Evolutionary conservation across 2,113 vertebrate species (phyloP).

Genomic region (Corvus moneduloides): DNA sequence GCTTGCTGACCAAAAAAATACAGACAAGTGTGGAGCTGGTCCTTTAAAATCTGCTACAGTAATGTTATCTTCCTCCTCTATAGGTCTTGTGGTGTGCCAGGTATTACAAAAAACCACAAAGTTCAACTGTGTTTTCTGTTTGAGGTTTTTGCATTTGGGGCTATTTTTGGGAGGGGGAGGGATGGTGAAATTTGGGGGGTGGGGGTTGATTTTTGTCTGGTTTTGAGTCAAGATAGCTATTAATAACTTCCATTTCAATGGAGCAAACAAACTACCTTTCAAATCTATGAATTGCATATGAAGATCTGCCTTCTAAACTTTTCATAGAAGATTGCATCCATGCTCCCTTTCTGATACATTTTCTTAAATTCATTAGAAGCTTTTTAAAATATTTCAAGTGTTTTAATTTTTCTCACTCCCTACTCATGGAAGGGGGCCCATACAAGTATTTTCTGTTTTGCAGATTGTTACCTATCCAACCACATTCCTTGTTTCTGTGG

Average conservation of each 20-base stretch:
- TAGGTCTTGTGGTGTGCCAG: neutral
- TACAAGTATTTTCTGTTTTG: neutral
- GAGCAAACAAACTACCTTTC: neutral
- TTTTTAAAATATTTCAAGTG: neutral
- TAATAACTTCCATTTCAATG: neutral
- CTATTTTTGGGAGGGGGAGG: neutral
- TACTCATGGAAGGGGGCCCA: neutral
- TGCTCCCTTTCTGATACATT: neutral
- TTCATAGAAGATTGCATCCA: neutral
- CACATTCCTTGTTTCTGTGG: neutral
- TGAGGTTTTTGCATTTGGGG: neutral
- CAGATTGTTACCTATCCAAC: neutral
- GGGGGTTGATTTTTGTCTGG: neutral
- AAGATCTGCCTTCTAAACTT: neutral
- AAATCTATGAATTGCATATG: neutral
- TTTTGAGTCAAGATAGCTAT: neutral
- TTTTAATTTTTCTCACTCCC: neutral
- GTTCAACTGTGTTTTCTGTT: neutral
- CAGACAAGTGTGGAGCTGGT: fast-evolving
- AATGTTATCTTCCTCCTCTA: neutral
- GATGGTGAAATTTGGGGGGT: fast-evolving
- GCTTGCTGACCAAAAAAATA: neutral
- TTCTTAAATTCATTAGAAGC: neutral
- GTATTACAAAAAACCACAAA: neutral
- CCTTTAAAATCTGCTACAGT: neutral